Conservation (phyloP, 2,113 vertebrate species). For the Parus major region DNA sequence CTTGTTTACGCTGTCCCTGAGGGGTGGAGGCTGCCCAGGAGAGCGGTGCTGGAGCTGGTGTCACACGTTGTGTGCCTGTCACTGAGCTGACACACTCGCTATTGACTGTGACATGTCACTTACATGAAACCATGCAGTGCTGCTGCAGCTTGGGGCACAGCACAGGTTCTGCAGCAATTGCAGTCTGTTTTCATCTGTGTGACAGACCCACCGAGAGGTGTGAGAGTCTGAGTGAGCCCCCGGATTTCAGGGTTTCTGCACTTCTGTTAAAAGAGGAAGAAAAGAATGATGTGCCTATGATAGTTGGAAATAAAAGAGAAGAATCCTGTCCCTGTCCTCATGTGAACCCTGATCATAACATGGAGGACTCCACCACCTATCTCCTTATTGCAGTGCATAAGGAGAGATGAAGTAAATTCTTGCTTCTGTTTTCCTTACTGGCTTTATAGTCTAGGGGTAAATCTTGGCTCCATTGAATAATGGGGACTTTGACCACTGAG, state of each 20-base stretch:
- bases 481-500: background rate
- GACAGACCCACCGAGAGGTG: background rate
- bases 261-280: background rate
- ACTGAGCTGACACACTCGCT: background rate
- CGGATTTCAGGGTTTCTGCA: background rate
- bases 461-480: background rate
- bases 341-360: background rate
- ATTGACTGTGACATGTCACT: conserved; percentile 5
- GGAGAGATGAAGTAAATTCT: background rate
- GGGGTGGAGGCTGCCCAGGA: background rate
- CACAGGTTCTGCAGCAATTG: background rate
- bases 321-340: background rate
- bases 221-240: background rate
- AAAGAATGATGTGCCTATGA: background rate
- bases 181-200: background rate
- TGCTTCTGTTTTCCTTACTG: background rate
- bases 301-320: background rate
- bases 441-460: background rate
- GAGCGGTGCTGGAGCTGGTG: background rate
- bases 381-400: background rate
- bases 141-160: conserved; percentile 1
- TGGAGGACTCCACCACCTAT: background rate
- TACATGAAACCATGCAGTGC: background rate
- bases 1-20: background rate
- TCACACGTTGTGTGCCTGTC: background rate